These are phyloP conservation scores for Epinephelus awoara DNA, from an alignment of 2,797 vertebrate species.

Conservation along the genomic window DNA sequence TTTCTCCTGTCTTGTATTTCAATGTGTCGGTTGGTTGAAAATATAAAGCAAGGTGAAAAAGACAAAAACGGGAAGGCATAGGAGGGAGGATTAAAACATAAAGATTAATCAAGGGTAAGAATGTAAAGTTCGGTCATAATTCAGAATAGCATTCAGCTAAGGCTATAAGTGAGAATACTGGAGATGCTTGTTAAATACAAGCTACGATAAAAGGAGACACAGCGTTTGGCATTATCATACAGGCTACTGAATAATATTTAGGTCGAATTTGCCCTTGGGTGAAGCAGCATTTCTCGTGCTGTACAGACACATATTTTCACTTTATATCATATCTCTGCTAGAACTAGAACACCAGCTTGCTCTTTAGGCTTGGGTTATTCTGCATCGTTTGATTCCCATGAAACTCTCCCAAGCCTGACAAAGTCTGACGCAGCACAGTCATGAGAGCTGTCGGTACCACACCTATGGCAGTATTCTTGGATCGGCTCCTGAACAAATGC, in stretches of 20 bases:
- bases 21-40: conserved; percentile 4
- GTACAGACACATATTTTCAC: conserved; percentile 18
- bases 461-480: conserved; percentile 2
- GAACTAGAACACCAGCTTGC: neutral
- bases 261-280: conserved; percentile 48
- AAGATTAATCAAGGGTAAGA: neutral
- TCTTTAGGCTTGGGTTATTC: neutral
- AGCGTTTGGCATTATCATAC: conserved; percentile 22
- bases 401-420: neutral
- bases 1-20: conserved; percentile 14
- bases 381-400: conserved; percentile 11
- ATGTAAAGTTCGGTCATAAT: neutral
- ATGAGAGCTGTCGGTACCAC: neutral
- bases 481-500: conserved; percentile 3
- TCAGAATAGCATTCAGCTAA: neutral
- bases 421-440: neutral
- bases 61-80: neutral
- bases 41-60: neutral
- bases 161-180: neutral
- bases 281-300: conserved; percentile 17
- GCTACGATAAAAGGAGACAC: conserved; percentile 11
- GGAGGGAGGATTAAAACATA: neutral
- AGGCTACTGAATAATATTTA: conserved; percentile 46
- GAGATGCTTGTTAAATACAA: conserved; percentile 1
- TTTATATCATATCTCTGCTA: conserved; percentile 1